Conservation (phyloP, 2,888 invertebrate species). For the Dichetophora obliterata region DNA sequence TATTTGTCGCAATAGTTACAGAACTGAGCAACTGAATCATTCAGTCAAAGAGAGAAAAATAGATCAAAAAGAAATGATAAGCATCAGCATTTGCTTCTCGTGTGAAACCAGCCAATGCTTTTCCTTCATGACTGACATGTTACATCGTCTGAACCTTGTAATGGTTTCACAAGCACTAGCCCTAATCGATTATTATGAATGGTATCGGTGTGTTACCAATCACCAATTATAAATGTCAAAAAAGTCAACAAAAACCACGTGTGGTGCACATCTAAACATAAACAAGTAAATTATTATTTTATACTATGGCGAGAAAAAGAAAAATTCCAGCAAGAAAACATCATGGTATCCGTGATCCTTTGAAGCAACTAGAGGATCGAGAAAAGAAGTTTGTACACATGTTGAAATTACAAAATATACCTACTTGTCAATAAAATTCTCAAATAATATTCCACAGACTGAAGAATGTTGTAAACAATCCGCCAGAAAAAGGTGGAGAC, state of each 20-base stretch:
- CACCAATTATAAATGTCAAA: neutral
- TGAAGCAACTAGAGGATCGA: slow-evolving; percentile 74
- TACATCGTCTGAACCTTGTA: too few species aligned
- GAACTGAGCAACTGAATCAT: too few species aligned
- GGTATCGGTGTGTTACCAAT: neutral
- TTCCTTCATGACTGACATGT: too few species aligned
- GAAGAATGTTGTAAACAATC: slow-evolving; percentile 80
- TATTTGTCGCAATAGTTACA: too few species aligned
- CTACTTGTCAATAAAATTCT: neutral
- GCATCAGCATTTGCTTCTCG: too few species aligned
- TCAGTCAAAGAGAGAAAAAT: too few species aligned
- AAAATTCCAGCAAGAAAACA: slow-evolving; percentile 89
- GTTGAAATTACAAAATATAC: neutral
- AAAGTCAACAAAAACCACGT: neutral
- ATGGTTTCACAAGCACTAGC: too few species aligned
- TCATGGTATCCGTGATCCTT: slow-evolving; percentile 82
- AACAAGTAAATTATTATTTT: neutral
- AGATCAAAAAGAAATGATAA: too few species aligned
- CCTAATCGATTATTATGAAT: neutral
- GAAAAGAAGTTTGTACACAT: slow-evolving; percentile 71
- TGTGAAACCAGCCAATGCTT: too few species aligned
- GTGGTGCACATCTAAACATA: neutral
- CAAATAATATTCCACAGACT: slow-evolving; percentile 70
- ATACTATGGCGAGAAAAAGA: slow-evolving; percentile 72
- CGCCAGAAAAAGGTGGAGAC: slow-evolving; percentile 78